A percentile compares a stretch with the other conserved stretches of the same genome.
phyloP scores from a whole-genome alignment of 2,888 invertebrate genomes.

The Gerris lacustris region DNA sequence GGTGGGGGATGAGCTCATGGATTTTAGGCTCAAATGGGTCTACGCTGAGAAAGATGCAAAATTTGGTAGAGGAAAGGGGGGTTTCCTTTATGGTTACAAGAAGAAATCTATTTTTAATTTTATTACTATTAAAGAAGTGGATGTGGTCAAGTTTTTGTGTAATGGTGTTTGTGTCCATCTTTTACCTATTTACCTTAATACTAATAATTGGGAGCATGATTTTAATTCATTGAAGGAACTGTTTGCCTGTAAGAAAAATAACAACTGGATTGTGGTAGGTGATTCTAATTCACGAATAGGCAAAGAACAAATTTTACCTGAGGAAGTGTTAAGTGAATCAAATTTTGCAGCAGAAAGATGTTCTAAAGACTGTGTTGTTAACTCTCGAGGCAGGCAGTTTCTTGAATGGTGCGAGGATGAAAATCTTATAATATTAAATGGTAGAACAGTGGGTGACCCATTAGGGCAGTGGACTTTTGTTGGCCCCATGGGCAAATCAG shows the following conservation, averaged over 20 bases:
- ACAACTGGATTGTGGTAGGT: neutral
- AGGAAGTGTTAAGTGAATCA: neutral
- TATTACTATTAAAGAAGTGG: neutral
- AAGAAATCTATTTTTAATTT: conserved; percentile 1
- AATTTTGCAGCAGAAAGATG: neutral
- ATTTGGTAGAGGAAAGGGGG: neutral
- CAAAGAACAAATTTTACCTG: neutral
- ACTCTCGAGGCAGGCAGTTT: neutral
- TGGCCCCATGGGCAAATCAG: neutral
- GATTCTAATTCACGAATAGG: neutral
- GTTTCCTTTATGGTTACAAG: neutral
- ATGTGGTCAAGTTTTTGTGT: neutral
- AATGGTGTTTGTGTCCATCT: neutral
- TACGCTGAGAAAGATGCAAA: neutral
- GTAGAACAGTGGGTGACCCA: neutral
- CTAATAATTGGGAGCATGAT: conserved; percentile 1
- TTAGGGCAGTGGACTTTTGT: neutral
- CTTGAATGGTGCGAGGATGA: neutral
- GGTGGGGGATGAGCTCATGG: no score
- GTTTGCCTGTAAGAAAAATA: neutral
- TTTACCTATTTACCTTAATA: neutral
- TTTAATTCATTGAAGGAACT: neutral
- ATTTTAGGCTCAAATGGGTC: neutral
- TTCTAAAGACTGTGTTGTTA: neutral
- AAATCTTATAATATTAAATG: neutral